A percentile compares a stretch with the other conserved stretches of the same genome.
Evolutionary conservation across 2,888 invertebrate species (phyloP).

Genomic region (Andrena bucephala): DNA sequence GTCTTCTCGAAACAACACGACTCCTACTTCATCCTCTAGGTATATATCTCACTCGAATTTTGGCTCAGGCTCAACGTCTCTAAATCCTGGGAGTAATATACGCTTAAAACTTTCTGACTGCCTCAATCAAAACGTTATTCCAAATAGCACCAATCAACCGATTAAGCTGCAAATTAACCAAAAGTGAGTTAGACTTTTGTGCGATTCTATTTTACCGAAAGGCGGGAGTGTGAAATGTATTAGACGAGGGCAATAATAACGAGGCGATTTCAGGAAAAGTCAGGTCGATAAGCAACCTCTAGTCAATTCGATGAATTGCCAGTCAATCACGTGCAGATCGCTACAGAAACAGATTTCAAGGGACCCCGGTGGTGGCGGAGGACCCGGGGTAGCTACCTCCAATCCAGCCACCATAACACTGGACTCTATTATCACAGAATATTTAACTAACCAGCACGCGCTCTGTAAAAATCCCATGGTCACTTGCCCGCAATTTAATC

Average conservation of each 20-base stretch:
- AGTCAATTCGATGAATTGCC: slow-evolving; percentile 60
- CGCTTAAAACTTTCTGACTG: slow-evolving; percentile 80
- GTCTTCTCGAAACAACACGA: slow-evolving; percentile 73
- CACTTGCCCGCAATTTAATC: slow-evolving; percentile 98
- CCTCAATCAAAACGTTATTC: slow-evolving; percentile 75
- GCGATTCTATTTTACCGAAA: neutral
- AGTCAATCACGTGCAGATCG: slow-evolving; percentile 82
- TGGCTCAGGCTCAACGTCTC: slow-evolving; percentile 71
- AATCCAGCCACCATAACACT: slow-evolving; percentile 88
- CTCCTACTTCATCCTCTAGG: slow-evolving; percentile 79
- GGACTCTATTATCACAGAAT: slow-evolving; percentile 97
- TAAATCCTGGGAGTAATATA: slow-evolving; percentile 73
- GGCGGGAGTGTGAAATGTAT: neutral
- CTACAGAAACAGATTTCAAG: slow-evolving; percentile 86
- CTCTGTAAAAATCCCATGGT: slow-evolving; percentile 98
- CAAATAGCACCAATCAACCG: slow-evolving; percentile 76
- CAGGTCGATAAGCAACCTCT: slow-evolving; percentile 76
- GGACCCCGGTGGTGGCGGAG: slow-evolving; percentile 81
- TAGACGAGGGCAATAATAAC: neutral
- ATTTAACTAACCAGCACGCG: slow-evolving; percentile 98
- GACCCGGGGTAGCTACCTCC: slow-evolving; percentile 77
- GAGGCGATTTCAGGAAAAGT: slow-evolving; percentile 70
- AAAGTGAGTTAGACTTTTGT: slow-evolving; percentile 68
- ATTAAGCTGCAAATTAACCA: slow-evolving; percentile 82
- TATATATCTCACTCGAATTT: slow-evolving; percentile 79